A percentile compares a stretch with the other conserved stretches of the same genome.
These are phyloP conservation scores for Mycalesis mineus DNA, from an alignment of 2,888 invertebrate species.

Conservation along the genomic window DNA sequence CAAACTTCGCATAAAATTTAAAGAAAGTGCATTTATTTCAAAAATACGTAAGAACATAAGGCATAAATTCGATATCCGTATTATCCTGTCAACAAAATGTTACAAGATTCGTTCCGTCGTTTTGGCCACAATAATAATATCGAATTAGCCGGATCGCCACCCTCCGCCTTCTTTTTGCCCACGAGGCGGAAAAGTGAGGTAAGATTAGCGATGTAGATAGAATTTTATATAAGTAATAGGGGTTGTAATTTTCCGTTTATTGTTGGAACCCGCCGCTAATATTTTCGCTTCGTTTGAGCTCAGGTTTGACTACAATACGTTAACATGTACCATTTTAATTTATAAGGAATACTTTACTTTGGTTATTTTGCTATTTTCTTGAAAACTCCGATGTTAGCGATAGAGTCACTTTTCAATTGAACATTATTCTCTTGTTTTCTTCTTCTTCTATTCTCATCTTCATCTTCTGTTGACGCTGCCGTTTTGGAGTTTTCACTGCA, in stretches of 20 bases:
- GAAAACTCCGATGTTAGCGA: too few relatives aligned
- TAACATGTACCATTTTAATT: not conserved
- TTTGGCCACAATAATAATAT: constrained; percentile 60
- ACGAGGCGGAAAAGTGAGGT: constrained; percentile 51
- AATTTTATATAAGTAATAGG: constrained; percentile 53
- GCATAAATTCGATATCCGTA: not conserved
- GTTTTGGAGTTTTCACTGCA: too few relatives aligned
- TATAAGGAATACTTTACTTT: too few relatives aligned
- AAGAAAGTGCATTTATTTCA: not conserved
- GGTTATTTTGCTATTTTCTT: too few relatives aligned
- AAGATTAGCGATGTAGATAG: constrained; percentile 50
- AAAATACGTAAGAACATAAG: not conserved
- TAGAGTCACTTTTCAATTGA: too few relatives aligned
- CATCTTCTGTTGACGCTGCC: too few relatives aligned
- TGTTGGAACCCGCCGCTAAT: constrained; percentile 6
- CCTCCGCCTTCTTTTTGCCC: constrained; percentile 45
- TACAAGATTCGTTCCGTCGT: constrained; percentile 51
- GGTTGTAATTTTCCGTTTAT: constrained; percentile 14
- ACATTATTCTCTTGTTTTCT: too few relatives aligned
- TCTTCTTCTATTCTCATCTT: too few relatives aligned
- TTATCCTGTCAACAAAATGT: constrained; percentile 33
- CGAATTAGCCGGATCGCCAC: constrained; percentile 56
- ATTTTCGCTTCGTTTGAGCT: constrained; percentile 7
- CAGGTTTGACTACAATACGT: not conserved
- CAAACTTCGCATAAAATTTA: not conserved